A percentile compares a stretch with the other conserved stretches of the same genome.
These are phyloP conservation scores for Clitarchus hookeri DNA, from an alignment of 2,888 invertebrate species.

Conservation along the genomic window DNA sequence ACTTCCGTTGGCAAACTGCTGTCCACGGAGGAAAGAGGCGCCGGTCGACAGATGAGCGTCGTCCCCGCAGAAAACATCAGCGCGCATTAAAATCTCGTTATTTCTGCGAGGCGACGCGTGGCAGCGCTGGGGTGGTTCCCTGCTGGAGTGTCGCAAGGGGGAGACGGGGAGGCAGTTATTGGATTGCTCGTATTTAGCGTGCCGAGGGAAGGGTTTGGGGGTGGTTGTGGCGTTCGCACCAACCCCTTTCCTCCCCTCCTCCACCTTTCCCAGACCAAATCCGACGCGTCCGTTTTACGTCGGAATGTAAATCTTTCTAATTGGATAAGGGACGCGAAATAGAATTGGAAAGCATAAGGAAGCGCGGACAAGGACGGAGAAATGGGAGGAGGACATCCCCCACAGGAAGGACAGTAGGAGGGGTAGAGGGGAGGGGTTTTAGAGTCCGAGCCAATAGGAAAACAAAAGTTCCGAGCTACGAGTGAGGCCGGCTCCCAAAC, in stretches of 20 bases:
- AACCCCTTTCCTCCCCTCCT: conserved; percentile 37
- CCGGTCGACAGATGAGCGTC: no score
- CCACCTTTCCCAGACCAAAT: conserved; percentile 38
- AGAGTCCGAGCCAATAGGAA: neutral
- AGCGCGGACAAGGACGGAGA: neutral
- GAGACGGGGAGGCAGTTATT: neutral
- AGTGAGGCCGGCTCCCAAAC: neutral
- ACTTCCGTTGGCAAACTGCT: no score
- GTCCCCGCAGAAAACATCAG: no score
- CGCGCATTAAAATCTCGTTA: no score
- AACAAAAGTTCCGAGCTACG: conserved; percentile 2
- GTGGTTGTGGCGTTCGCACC: neutral
- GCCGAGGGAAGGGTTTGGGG: conserved; percentile 19
- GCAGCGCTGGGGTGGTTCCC: neutral
- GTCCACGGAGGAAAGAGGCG: no score
- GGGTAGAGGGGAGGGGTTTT: neutral
- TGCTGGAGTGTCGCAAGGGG: neutral
- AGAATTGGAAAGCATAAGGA: conserved; percentile 14
- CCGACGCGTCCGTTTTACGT: conserved; percentile 34
- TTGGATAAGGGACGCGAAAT: conserved; percentile 14
- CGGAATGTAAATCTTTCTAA: conserved; percentile 14
- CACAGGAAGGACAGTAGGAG: neutral
- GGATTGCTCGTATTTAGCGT: conserved; percentile 11
- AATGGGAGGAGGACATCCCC: neutral
- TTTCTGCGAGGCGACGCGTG: conserved; percentile 11